These are phyloP conservation scores for Ranitomeya variabilis DNA, from an alignment of 2,113 vertebrate species.

Conservation along the genomic window DNA sequence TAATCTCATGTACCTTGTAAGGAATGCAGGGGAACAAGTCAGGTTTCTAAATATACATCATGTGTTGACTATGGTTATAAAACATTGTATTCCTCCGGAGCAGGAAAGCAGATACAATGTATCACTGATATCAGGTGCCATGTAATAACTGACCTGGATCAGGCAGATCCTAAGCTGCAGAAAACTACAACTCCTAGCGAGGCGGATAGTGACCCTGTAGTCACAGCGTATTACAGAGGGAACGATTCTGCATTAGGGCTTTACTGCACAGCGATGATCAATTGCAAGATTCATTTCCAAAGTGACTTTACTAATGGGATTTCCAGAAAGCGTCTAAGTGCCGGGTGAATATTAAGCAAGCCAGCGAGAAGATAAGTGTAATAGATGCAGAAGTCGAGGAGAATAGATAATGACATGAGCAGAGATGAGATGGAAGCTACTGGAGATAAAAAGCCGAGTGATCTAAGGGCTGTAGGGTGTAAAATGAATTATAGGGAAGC, in stretches of 20 bases:
- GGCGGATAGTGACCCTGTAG: neutral
- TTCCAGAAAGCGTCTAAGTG: neutral
- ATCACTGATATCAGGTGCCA: no score
- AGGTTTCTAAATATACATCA: neutral
- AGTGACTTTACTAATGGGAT: neutral
- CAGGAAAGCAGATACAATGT: neutral
- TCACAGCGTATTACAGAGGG: no score
- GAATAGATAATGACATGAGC: neutral
- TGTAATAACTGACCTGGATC: no score
- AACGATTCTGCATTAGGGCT: neutral
- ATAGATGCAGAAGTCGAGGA: neutral
- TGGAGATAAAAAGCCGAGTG: neutral
- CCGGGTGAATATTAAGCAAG: neutral
- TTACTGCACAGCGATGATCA: neutral
- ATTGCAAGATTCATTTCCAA: neutral
- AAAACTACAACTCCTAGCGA: neutral
- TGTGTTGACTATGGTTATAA: neutral
- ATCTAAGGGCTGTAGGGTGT: neutral
- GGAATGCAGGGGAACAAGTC: neutral
- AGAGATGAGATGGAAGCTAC: neutral
- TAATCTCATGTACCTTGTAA: neutral
- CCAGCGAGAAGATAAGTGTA: neutral
- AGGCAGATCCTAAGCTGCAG: no score
- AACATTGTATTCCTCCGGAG: neutral
- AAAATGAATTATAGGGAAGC: neutral